Base-by-base conservation (phyloP, 2,888 invertebrate genomes). In the Eupithecia vulgata region DNA sequence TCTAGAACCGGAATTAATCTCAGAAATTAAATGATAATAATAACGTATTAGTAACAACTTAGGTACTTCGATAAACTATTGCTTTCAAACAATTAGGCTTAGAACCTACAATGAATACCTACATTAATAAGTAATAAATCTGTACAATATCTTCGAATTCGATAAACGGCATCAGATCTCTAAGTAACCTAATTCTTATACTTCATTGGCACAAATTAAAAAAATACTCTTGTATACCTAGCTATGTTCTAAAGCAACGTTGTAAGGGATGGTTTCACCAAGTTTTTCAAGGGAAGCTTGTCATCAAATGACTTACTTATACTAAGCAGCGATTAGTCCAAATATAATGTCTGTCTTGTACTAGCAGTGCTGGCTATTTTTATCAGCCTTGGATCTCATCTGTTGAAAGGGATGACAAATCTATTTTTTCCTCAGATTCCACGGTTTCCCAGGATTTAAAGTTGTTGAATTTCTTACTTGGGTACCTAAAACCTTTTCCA, bases 401-500 rank as follows among this genome's bases (percentile, higher is more conserved):
- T 12, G 52, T 48, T 10, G 48, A 15, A n/a, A 48, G 1, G 1
- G 64, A 64, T 17, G 64, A 64, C 8, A 37, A 7, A 5, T 35
- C 35, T 34, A 35, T n/a, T 12, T 5, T 37, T 5, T 65, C 64
- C 13, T 13, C 0, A 10, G 64, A 64, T 64, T 64, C 64, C 5
- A 13, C 1, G 21, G 64, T 65, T 40, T 65, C 64, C 40, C 37
- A 65, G 1, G 64, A 65, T 17, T 21, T 37, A 21, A 65, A 65
- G 40, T 65, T 12, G n/a, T 65, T 72, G 52, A 70, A 76, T 8
- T 0, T 21, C 52, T 67, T 74, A 13, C 7, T 68, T 1, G 76
- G 74, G 17, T 34, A 74, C 45, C 48, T 72, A 62, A 71, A 76
- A 30, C 40, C 40, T 25, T 40, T 65, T 37, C 64, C 64, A 40